Evolutionary conservation across 2,113 vertebrate genomes (phyloP).

Genomic region (Nymphicus hollandicus): DNA sequence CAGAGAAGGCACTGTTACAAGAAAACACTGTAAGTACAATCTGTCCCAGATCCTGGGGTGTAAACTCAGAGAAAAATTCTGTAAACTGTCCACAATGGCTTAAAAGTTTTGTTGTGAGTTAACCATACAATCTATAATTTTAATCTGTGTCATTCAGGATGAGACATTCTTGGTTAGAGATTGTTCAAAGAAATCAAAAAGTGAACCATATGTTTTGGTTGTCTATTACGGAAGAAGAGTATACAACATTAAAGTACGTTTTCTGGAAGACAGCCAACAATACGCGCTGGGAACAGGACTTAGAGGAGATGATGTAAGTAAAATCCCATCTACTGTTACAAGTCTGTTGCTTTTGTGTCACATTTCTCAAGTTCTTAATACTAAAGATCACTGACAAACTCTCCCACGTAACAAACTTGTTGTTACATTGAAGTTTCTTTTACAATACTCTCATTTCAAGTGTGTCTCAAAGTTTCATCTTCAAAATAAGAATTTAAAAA

Average conservation of each 20-base stretch:
- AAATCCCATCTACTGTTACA: not conserved
- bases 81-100: not conserved
- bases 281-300: conserved; percentile 84
- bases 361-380: not conserved
- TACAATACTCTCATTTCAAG: not conserved
- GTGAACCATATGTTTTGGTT: conserved; percentile 86
- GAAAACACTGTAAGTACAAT: conserved; percentile 77
- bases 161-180: conserved; percentile 88
- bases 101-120: not conserved
- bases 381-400: not conserved
- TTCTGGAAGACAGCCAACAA: conserved; percentile 73
- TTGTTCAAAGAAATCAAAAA: conserved; percentile 75
- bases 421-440: not conserved
- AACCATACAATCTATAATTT: not conserved
- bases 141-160: conserved; percentile 70
- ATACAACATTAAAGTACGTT: conserved; percentile 92
- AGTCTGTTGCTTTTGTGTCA: not conserved
- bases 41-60: not conserved
- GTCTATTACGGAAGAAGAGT: conserved; percentile 83
- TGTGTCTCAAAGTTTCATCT: not conserved
- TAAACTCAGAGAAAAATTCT: not conserved
- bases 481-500: not conserved
- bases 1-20: conserved; percentile 80
- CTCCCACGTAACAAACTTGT: not conserved
- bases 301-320: conserved; percentile 82